Evolutionary conservation across 2,888 invertebrate species (phyloP), one percentile per base, ranked within the genome.

Genomic region (Zygogramma bicolorata): DNA sequence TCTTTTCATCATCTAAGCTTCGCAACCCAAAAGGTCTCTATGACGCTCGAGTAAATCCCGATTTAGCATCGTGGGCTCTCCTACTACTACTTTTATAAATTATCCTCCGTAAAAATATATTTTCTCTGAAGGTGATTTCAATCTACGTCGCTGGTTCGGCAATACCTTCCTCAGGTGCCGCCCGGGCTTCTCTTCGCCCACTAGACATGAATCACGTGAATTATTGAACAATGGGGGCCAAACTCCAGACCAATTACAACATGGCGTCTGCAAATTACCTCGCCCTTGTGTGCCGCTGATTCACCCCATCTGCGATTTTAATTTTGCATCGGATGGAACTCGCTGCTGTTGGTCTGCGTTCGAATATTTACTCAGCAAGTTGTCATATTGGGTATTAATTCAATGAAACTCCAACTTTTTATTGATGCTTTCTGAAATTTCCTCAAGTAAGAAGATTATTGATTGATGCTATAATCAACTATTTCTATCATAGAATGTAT

Each of bases 141-240:
- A 29, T 20, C 53, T n/a, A 25, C 53, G n/a, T 27, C 25, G 27
- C 22, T 53, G 53, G 27, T n/a, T 2, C 20, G 8, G 29, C 31
- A 71, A 77, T 67, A 70, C 72, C 71, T 73, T 67, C 68, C 81
- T 83, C 82, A 83, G 82, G 83, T 83, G 82, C 79, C 74, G 76
- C 78, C 77, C 79, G 76, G 78, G 80, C 75, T 77, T 77, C 76
- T 78, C 77, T 81, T 80, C 83, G 81, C 83, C 83, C 82, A 82
- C 82, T 81, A 80, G 77, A 70, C 74, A 74, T 85, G 84, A 85
- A 85, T 85, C 84, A 85, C 84, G 80, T 85, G 84, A 82, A 84
- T 85, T 85, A 85, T 85, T 83, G 84, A 85, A 84, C 84, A 84
- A 84, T 83, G 81, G 85, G 84, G 83, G 80, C 81, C 79, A 79